phyloP scores from a whole-genome alignment of 2,113 vertebrate species.

The Melanerpes aurifrons region DNA sequence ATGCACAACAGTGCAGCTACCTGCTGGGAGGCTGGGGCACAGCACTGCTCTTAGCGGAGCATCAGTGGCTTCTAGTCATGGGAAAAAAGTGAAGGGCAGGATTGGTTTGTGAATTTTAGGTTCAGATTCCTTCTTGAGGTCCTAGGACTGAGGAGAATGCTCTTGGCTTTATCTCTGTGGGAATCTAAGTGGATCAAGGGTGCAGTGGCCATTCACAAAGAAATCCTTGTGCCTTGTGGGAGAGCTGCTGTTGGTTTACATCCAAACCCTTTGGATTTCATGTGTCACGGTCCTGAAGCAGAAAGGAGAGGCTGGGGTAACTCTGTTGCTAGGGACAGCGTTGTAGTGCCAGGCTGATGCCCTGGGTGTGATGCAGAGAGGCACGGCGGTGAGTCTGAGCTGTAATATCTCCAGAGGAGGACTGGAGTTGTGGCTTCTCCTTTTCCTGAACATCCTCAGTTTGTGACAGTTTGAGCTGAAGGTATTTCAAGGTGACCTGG shows the following conservation, averaged over 20 bases:
- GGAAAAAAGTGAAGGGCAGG: not conserved
- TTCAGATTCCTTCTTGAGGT: not conserved
- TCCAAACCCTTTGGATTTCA: not conserved
- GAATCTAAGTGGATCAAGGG: not conserved
- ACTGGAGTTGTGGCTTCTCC: not conserved
- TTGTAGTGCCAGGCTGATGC: rapidly evolving
- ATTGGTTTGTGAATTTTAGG: not conserved
- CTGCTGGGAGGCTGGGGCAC: not conserved
- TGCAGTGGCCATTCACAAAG: not conserved
- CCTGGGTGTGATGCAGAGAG: not conserved
- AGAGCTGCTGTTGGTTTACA: not conserved
- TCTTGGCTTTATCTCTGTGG: not conserved
- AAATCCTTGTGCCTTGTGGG: not conserved
- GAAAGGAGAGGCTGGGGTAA: not conserved
- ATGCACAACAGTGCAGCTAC: not conserved
- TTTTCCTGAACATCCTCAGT: not conserved
- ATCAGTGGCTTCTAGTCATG: rapidly evolving
- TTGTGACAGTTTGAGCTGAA: not conserved
- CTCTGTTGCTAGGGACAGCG: not conserved
- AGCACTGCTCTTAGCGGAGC: not conserved
- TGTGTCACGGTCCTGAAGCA: not conserved
- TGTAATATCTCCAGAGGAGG: not conserved
- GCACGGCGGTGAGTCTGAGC: rapidly evolving
- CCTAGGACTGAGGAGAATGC: rapidly evolving
- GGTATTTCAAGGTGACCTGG: not conserved